Evolutionary conservation across 1,140 invertebrate species (phyloP).

Genomic region (Bombus cullumanus): DNA sequence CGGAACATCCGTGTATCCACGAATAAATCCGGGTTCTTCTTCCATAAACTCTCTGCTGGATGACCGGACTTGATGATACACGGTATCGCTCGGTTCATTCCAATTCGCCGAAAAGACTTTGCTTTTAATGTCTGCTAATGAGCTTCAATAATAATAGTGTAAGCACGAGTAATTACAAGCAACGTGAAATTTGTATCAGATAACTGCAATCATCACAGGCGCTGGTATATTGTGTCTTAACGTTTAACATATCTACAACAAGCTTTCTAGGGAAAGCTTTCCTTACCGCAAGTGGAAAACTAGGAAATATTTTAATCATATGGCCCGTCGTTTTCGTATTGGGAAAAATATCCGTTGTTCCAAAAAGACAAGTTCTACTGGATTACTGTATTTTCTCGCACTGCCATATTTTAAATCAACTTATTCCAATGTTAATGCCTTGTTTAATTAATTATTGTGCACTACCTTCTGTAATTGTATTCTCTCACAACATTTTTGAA

Average conservation of each 20-base stretch:
- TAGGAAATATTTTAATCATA: background rate
- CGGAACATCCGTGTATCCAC: background rate
- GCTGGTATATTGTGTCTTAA: background rate
- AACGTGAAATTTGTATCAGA: conserved; percentile 2
- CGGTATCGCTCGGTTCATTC: conserved; percentile 23
- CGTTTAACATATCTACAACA: background rate
- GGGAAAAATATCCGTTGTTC: background rate
- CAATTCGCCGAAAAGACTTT: background rate
- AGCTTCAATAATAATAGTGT: conserved; percentile 12
- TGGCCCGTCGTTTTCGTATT: background rate
- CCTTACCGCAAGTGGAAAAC: background rate
- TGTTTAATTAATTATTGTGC: no score
- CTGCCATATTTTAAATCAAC: no score
- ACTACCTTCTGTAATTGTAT: no score
- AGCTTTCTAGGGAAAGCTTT: background rate
- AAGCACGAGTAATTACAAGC: conserved; percentile 1
- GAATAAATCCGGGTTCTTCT: conserved; percentile 29
- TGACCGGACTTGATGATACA: conserved; percentile 17
- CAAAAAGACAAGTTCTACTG: no score
- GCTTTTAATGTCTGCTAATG: conserved; percentile 20
- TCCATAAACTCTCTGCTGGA: conserved; percentile 35
- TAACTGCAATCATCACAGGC: background rate
- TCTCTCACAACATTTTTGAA: no score
- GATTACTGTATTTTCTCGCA: no score
- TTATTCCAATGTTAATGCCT: no score